Percentiles rank a stretch among this genome's conserved stretches.
Conservation (phyloP, 2,888 invertebrate genomes). For the Melanotus villosus region DNA sequence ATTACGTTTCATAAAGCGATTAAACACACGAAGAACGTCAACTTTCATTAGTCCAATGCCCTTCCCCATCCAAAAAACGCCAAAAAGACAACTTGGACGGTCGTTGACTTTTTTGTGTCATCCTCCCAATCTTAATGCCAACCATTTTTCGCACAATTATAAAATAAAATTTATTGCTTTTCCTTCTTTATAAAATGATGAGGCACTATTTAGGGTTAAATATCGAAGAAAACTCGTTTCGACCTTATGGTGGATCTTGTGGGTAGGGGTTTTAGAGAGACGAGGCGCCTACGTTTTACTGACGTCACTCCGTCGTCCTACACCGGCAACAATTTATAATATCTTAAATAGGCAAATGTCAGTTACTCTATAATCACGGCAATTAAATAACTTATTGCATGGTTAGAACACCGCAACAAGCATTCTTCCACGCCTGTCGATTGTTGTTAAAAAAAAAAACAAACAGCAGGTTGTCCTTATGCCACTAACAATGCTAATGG, state of each 20-base stretch:
- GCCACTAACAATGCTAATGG: too few relatives aligned
- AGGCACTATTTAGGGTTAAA: conserved; percentile 43
- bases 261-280: conserved; percentile 59
- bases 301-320: conserved; percentile 53
- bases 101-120: conserved; percentile 31
- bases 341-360: conserved; percentile 46
- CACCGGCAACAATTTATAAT: conserved; percentile 38
- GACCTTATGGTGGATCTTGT: conserved; percentile 55
- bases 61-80: too few relatives aligned
- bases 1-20: background rate
- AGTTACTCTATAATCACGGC: conserved; percentile 40
- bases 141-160: conserved; percentile 38
- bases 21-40: background rate
- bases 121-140: too few relatives aligned
- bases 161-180: conserved; percentile 40
- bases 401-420: background rate
- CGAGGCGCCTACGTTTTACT: conserved; percentile 55
- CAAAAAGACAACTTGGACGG: too few relatives aligned
- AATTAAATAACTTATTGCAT: conserved; percentile 40
- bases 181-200: conserved; percentile 32
- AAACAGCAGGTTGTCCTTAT: background rate
- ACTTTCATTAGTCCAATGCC: background rate
- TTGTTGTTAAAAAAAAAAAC: too few relatives aligned
- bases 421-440: background rate
- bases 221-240: conserved; percentile 47